These are phyloP conservation scores for Seriola dumerili DNA, from an alignment of 2,113 vertebrate genomes.

Conservation along the genomic window DNA sequence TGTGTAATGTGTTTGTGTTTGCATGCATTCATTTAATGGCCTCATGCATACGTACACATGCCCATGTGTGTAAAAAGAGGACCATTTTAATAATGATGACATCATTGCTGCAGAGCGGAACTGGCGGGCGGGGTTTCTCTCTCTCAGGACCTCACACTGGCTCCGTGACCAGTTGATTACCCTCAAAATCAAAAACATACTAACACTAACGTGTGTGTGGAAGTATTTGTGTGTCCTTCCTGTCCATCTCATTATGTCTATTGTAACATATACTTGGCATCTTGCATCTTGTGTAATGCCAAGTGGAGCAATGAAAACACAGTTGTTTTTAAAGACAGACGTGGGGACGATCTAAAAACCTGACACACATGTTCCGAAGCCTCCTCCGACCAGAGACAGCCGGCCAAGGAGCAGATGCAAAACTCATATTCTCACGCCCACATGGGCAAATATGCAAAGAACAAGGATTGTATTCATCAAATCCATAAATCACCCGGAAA, in stretches of 20 bases:
- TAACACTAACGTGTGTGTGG: background rate
- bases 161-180: constrained; percentile 45
- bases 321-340: constrained; percentile 9
- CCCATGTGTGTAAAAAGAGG: constrained; percentile 21
- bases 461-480: constrained; percentile 18
- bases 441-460: constrained; percentile 24
- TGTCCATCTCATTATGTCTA: constrained; percentile 23
- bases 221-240: background rate
- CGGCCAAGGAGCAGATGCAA: constrained; percentile 52
- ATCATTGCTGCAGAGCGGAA: constrained; percentile 53
- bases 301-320: constrained; percentile 11
- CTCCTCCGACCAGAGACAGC: constrained; percentile 24
- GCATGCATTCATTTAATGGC: background rate
- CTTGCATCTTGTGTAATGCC: background rate
- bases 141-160: constrained; percentile 59
- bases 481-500: background rate
- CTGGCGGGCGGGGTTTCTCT: constrained; percentile 51
- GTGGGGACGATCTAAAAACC: constrained; percentile 7
- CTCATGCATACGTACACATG: background rate
- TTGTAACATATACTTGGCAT: background rate
- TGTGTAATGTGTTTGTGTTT: background rate
- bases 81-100: constrained; percentile 44
- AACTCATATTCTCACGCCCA: constrained; percentile 56
- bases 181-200: constrained; percentile 54
- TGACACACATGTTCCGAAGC: constrained; percentile 54